Conservation (phyloP, 2,888 invertebrate genomes). For the Phytoseiulus persimilis region DNA sequence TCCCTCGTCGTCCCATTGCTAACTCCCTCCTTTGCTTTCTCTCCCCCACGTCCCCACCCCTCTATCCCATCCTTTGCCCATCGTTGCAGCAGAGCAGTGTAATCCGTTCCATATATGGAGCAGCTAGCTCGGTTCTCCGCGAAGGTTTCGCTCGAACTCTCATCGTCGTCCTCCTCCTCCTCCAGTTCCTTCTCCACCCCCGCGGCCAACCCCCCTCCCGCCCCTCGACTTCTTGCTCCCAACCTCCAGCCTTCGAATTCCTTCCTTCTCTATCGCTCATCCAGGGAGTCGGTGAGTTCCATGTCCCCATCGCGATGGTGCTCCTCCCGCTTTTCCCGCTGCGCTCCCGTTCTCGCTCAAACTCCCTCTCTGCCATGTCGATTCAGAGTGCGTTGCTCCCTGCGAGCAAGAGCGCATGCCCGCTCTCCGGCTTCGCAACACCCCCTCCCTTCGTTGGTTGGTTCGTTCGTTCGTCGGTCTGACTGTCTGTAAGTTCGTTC, state of each 20-base stretch:
- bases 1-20: not conserved
- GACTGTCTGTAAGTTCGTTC: not conserved
- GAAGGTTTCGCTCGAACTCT: constrained; percentile 16
- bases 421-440: not conserved
- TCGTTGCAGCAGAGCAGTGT: constrained; percentile 5
- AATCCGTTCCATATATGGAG: not conserved
- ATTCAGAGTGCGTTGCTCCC: constrained; percentile 39
- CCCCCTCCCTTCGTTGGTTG: not conserved
- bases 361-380: not conserved
- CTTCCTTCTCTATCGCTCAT: not conserved
- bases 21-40: not conserved
- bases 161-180: not conserved
- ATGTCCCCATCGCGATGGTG: constrained; percentile 10
- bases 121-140: constrained; percentile 23
- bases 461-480: not conserved
- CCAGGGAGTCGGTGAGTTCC: not conserved
- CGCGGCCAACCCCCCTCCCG: not conserved
- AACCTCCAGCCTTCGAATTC: not conserved
- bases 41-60: not conserved
- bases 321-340: not conserved
- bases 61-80: not conserved
- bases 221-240: not conserved
- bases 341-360: not conserved
- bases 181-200: not conserved
- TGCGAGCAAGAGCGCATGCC: not conserved